Conservation (phyloP, 2,797 vertebrate genomes). For the Notoglanidium macrostoma region DNA sequence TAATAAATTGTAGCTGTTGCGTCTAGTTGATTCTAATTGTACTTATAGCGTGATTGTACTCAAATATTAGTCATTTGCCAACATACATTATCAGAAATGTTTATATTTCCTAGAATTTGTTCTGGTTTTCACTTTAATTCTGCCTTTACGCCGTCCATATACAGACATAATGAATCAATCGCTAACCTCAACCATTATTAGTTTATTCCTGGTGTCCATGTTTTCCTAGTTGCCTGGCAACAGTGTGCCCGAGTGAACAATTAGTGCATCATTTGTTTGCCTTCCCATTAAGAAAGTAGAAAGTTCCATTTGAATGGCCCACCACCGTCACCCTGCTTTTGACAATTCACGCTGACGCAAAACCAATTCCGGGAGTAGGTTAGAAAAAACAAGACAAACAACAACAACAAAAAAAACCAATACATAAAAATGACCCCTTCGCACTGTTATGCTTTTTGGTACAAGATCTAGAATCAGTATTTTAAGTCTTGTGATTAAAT, state of each 20-base stretch:
- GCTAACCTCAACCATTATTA: not conserved
- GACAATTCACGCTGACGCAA: too few species aligned
- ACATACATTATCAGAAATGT: not conserved
- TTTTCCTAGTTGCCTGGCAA: constrained; percentile 1
- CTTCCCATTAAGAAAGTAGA: not conserved
- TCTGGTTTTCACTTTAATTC: not conserved
- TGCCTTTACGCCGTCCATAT: not conserved
- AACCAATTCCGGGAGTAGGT: not conserved
- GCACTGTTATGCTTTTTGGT: not conserved
- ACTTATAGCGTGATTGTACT: not conserved
- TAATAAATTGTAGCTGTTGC: not conserved
- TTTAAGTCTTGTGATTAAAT: not conserved
- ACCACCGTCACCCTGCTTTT: not conserved
- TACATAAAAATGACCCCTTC: too few species aligned
- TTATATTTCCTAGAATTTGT: not conserved
- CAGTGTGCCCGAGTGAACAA: not conserved
- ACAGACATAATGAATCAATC: not conserved
- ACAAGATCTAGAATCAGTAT: too few species aligned
- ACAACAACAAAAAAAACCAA: too few species aligned
- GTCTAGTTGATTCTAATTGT: not conserved
- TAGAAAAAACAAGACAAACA: too few species aligned
- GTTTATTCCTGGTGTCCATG: not conserved
- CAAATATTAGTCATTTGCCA: not conserved
- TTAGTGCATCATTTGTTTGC: not conserved
- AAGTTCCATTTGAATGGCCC: not conserved